These are phyloP conservation scores for Lysandra bellargus DNA, from an alignment of 2,888 invertebrate species.

Conservation along the genomic window DNA sequence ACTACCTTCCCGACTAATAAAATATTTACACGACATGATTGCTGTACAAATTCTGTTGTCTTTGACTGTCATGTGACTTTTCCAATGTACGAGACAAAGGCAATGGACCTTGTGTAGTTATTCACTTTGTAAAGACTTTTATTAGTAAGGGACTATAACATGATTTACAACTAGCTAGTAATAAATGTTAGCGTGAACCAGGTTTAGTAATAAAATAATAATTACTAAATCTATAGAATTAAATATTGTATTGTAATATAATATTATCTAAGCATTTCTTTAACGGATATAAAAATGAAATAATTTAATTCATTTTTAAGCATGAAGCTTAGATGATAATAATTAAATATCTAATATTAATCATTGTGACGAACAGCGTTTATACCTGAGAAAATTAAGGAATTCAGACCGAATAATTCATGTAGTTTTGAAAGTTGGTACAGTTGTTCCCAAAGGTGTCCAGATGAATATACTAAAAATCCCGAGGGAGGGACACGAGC, in stretches of 20 bases:
- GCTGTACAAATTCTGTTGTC: not conserved
- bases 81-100: not conserved
- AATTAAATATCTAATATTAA: not conserved
- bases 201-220: not conserved
- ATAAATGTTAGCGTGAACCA: constrained; percentile 25
- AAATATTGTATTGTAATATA: constrained; percentile 20
- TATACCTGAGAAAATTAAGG: no score
- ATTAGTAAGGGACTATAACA: not conserved
- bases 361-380: not conserved
- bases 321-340: not conserved
- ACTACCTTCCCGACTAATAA: not conserved
- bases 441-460: no score
- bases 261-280: not conserved
- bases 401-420: no score
- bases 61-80: not conserved
- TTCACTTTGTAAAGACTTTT: not conserved
- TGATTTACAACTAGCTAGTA: constrained; percentile 23
- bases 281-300: not conserved
- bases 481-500: no score
- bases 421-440: no score
- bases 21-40: not conserved
- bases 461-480: no score
- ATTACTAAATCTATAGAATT: constrained; percentile 9
- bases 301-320: not conserved
- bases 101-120: not conserved